Evolutionary conservation across 2,888 invertebrate species (phyloP).

Genomic region (Yponomeuta malinellus): DNA sequence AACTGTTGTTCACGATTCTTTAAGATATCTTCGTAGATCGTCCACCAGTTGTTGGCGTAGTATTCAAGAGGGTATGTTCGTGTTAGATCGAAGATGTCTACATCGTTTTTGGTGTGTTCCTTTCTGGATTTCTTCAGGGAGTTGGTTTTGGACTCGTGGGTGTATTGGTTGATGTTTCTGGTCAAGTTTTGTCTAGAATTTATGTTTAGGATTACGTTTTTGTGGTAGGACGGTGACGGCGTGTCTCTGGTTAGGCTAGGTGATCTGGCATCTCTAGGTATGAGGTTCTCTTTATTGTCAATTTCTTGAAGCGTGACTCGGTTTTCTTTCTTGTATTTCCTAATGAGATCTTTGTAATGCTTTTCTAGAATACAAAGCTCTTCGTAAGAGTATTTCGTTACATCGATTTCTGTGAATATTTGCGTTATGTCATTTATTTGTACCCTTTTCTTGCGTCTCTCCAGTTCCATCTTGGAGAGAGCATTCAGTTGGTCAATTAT

Average conservation of each 20-base stretch:
- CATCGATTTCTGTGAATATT: constrained; percentile 59
- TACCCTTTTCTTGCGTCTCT: constrained; percentile 44
- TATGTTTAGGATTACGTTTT: constrained; percentile 46
- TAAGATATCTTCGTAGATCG: constrained; percentile 62
- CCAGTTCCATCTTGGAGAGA: constrained; percentile 53
- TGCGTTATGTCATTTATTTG: constrained; percentile 59
- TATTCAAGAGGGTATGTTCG: constrained; percentile 61
- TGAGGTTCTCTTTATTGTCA: constrained; percentile 42
- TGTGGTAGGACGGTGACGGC: constrained; percentile 37
- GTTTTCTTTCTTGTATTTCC: constrained; percentile 47
- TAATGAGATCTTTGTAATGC: constrained; percentile 66
- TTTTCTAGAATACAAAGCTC: constrained; percentile 63
- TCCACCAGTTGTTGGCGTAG: constrained; percentile 73
- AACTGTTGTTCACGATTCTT: constrained; percentile 63
- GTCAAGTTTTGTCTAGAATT: constrained; percentile 38
- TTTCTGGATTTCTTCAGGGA: constrained; percentile 37
- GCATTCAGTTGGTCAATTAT: constrained; percentile 59
- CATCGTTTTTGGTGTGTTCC: constrained; percentile 35
- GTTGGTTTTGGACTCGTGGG: constrained; percentile 31
- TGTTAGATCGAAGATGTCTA: constrained; percentile 59
- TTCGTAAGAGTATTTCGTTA: constrained; percentile 62
- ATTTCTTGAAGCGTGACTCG: constrained; percentile 22
- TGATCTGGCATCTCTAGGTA: constrained; percentile 29
- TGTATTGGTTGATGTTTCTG: constrained; percentile 42
- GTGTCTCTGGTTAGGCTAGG: constrained; percentile 29